phyloP scores from a whole-genome alignment of 2,888 invertebrate genomes.

The Colletes collaris region DNA sequence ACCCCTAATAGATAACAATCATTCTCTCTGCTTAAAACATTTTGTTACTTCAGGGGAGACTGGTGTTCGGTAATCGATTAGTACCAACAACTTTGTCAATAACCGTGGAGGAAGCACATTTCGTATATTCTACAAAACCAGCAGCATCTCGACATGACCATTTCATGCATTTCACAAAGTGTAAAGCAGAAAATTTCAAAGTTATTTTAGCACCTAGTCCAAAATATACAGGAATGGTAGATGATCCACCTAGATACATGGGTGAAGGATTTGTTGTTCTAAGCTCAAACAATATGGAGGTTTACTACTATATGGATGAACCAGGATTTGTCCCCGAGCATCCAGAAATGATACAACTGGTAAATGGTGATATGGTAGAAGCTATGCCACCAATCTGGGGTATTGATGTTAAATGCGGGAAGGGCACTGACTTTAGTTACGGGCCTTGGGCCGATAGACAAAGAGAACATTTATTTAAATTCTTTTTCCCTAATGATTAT shows the following conservation, averaged over 20 bases:
- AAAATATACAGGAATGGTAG: constrained; percentile 95
- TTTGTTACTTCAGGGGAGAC: constrained; percentile 87
- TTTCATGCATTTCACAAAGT: constrained; percentile 98
- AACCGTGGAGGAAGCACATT: constrained; percentile 96
- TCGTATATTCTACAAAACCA: constrained; percentile 97
- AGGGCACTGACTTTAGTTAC: constrained; percentile 97
- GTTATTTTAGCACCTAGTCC: constrained; percentile 98
- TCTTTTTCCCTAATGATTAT: constrained; percentile 97
- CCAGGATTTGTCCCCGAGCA: constrained; percentile 96
- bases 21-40: not conserved
- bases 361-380: constrained; percentile 96
- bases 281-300: constrained; percentile 96
- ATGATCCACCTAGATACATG: constrained; percentile 98
- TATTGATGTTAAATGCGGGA: constrained; percentile 97
- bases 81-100: constrained; percentile 96
- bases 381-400: constrained; percentile 98
- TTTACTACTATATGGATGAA: constrained; percentile 99
- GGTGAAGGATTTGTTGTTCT: constrained; percentile 99
- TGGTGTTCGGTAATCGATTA: constrained; percentile 97
- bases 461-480: constrained; percentile 96
- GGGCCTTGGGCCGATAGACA: constrained; percentile 99
- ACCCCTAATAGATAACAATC: too few relatives aligned
- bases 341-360: constrained; percentile 93
- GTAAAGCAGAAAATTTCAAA: constrained; percentile 97
- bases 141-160: constrained; percentile 96